Conservation (phyloP, 2,888 invertebrate species). For the Archips xylosteana region DNA sequence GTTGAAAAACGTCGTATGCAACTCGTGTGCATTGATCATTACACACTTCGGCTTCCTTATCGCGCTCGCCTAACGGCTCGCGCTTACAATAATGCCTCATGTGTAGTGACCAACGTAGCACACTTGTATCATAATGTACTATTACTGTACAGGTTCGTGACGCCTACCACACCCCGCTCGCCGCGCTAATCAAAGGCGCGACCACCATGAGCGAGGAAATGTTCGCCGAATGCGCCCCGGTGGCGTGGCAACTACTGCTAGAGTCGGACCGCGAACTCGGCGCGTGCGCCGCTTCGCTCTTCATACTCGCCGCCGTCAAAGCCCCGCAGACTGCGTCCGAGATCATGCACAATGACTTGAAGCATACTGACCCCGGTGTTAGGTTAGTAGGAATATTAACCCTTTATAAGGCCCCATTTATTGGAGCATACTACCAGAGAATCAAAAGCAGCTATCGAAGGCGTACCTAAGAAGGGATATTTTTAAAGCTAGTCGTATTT, state of each 20-base stretch:
- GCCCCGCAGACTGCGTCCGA: conserved; percentile 95
- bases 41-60: too few relatives aligned
- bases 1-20: too few relatives aligned
- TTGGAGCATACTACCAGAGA: too few relatives aligned
- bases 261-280: conserved; percentile 96
- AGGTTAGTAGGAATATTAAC: conserved; percentile 81
- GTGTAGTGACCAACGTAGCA: too few relatives aligned
- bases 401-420: too few relatives aligned
- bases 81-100: too few relatives aligned
- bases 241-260: conserved; percentile 97
- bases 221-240: conserved; percentile 94
- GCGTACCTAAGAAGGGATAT: too few relatives aligned
- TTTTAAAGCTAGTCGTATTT: too few relatives aligned
- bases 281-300: conserved; percentile 94
- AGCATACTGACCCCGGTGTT: conserved; percentile 92
- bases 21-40: too few relatives aligned
- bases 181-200: conserved; percentile 95
- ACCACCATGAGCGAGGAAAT: conserved; percentile 95
- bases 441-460: too few relatives aligned
- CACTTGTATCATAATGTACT: too few relatives aligned
- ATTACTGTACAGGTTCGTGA: conserved; percentile 91
- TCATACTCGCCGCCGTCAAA: conserved; percentile 97
- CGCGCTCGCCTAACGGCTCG: too few relatives aligned
- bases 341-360: conserved; percentile 95
- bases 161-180: conserved; percentile 95